phyloP scores from a whole-genome alignment of 1,140 invertebrate species.

The Drosophila nigrodunni region DNA sequence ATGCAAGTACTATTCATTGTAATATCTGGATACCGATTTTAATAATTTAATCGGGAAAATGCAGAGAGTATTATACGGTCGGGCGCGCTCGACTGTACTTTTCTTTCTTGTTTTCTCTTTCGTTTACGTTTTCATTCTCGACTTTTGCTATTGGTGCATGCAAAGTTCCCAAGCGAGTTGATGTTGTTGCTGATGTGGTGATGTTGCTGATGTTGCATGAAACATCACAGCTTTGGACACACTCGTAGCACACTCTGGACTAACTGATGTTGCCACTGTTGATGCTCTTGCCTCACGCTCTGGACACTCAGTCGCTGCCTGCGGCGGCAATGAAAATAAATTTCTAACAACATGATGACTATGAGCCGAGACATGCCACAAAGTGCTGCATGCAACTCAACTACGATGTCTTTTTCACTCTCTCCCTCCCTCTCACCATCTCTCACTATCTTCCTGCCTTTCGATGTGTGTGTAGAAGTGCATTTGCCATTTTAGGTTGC shows the following conservation, averaged over 20 bases:
- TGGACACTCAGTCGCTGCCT: constrained; percentile 53
- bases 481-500: constrained; percentile 72
- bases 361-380: constrained; percentile 78
- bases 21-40: no score
- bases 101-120: no score
- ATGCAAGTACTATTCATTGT: no score
- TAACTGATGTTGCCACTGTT: background rate
- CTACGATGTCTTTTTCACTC: background rate
- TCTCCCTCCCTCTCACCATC: background rate
- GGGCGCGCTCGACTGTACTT: no score
- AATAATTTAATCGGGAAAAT: no score
- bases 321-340: constrained; percentile 82
- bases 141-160: background rate
- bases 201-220: background rate
- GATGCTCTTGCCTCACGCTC: constrained; percentile 11
- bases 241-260: background rate
- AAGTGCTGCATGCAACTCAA: constrained; percentile 65
- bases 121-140: no score
- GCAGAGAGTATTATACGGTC: no score
- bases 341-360: constrained; percentile 79
- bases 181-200: constrained; percentile 3
- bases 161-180: background rate
- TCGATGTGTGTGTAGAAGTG: constrained; percentile 62
- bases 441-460: background rate
- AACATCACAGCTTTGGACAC: background rate